Evolutionary conservation across 1,140 invertebrate genomes (phyloP).

Genomic region (Scaptomyza hsui): DNA sequence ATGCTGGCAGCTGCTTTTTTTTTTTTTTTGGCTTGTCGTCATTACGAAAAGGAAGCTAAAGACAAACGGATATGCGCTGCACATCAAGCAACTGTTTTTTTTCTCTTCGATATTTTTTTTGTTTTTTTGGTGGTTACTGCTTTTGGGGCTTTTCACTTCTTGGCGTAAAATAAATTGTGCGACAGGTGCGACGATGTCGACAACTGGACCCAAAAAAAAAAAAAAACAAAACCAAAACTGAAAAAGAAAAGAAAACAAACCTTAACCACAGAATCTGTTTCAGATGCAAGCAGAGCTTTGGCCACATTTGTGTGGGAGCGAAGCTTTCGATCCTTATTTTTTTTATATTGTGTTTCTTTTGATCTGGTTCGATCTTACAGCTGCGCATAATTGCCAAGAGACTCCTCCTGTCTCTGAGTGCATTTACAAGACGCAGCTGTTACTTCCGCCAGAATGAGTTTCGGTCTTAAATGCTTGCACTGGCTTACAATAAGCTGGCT

Average conservation of each 20-base stretch:
- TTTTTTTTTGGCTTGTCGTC: conserved; percentile 56
- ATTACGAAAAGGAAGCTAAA: conserved; percentile 81
- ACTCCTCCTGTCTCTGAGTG: conserved; percentile 30
- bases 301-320: conserved; percentile 71
- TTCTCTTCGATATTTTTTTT: conserved; percentile 22
- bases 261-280: conserved; percentile 33
- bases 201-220: conserved; percentile 49
- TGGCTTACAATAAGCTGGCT: conserved; percentile 52
- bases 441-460: conserved; percentile 68
- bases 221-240: conserved; percentile 10
- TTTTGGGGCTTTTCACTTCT: conserved; percentile 69
- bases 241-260: conserved; percentile 5
- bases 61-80: conserved; percentile 79
- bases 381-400: conserved; percentile 71
- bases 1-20: conserved; percentile 66
- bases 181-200: conserved; percentile 76
- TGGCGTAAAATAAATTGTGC: conserved; percentile 81
- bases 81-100: conserved; percentile 78
- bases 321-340: conserved; percentile 59
- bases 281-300: conserved; percentile 45
- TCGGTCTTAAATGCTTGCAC: not conserved
- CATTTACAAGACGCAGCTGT: conserved; percentile 69
- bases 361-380: conserved; percentile 63
- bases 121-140: conserved; percentile 58
- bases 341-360: not conserved